Evolutionary conservation across 2,113 vertebrate species (phyloP).

Genomic region (Epinephelus cyanopodus): DNA sequence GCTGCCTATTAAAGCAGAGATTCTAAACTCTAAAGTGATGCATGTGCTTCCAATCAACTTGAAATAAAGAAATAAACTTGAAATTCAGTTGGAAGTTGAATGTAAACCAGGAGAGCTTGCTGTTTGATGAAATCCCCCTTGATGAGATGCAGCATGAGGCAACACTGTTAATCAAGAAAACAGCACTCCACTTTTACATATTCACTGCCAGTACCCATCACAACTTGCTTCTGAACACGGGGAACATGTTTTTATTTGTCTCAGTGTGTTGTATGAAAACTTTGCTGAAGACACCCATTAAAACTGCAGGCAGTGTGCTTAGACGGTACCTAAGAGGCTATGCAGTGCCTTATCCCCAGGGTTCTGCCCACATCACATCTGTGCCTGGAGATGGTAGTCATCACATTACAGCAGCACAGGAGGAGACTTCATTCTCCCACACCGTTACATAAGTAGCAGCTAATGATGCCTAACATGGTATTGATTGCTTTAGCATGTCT

Average conservation of each 20-base stretch:
- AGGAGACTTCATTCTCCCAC: not conserved
- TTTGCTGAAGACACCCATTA: slow-evolving; percentile 10
- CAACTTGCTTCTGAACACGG: not conserved
- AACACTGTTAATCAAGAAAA: not conserved
- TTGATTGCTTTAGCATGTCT: not conserved
- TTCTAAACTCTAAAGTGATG: not conserved
- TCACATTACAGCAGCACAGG: not conserved
- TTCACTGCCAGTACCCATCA: not conserved
- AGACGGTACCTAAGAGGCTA: not conserved
- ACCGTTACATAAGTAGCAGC: not conserved
- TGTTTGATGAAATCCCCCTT: slow-evolving; percentile 4
- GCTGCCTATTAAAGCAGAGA: not conserved
- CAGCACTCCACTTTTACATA: not conserved
- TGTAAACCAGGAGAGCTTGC: not conserved
- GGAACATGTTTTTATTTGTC: not conserved
- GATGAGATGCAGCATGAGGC: not conserved
- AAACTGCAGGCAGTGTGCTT: not conserved
- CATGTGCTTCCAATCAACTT: not conserved
- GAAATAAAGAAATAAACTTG: not conserved
- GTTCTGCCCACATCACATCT: not conserved
- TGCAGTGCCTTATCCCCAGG: not conserved
- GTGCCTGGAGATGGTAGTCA: not conserved
- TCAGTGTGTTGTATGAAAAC: not conserved
- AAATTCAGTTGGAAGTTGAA: not conserved
- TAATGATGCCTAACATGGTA: not conserved